These are phyloP conservation scores for Thaumatotibia leucotreta DNA, from an alignment of 1,140 invertebrate genomes.

Conservation along the genomic window DNA sequence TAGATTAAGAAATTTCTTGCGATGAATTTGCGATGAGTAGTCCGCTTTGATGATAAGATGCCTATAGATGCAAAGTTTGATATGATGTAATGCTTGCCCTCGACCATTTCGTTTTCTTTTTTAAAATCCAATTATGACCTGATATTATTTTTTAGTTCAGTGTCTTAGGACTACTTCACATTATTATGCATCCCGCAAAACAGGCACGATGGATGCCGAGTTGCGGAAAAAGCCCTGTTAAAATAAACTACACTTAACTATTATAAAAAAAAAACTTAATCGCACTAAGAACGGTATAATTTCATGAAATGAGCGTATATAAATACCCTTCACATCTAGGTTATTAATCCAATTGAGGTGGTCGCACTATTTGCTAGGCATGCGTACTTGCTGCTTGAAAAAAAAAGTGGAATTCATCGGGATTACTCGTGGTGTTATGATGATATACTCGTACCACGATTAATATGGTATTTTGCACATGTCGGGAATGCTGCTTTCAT, in stretches of 20 bases:
- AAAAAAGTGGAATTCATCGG: background rate
- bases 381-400: conserved; percentile 1
- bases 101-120: too few relatives aligned
- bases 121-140: too few relatives aligned
- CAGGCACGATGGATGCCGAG: too few relatives aligned
- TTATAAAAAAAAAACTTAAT: background rate
- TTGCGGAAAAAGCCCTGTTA: too few relatives aligned
- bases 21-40: too few relatives aligned
- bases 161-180: too few relatives aligned
- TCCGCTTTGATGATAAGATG: too few relatives aligned
- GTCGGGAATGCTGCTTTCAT: background rate
- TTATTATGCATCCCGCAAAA: too few relatives aligned
- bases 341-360: conserved; percentile 44
- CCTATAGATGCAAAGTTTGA: too few relatives aligned
- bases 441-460: background rate
- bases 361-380: conserved; percentile 20
- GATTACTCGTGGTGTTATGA: background rate
- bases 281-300: background rate
- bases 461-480: background rate
- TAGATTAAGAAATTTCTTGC: too few relatives aligned
- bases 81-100: too few relatives aligned
- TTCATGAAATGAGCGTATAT: conserved; percentile 19
- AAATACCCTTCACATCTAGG: conserved; percentile 30
- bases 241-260: background rate
- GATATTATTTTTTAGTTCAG: too few relatives aligned